Base-by-base conservation (phyloP, 2,888 invertebrate genomes). In the Theretra japonica region DNA sequence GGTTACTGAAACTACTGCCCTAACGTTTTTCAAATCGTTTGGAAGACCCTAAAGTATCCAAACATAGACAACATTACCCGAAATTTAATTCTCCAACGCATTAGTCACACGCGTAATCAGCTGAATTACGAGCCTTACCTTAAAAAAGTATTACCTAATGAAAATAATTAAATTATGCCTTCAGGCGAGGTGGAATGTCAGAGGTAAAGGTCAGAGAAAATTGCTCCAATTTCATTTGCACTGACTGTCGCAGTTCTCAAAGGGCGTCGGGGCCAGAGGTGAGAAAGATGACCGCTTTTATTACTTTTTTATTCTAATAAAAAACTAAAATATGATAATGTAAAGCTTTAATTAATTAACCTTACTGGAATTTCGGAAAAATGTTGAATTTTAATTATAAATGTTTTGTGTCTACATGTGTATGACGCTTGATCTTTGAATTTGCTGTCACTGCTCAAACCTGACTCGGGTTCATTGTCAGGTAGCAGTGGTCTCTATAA, bases 161-260 rank as follows among this genome's bases (percentile, higher is more conserved):
- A 65, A 65, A 48, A 41, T 48, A 65, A 65, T 65, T 23, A 41
- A 65, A 23, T 23, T 65, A 17, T 1, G 11, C 65, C 65, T 23
- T 65, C 23, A 48, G 62, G 62, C 41, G 17, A 48, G 41, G 23
- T 48, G 17, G 17, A 48, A 5, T 48, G 23, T 23, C 23, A 41
- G 48, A 65, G 21, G 4, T 4, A 65, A 23, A 28, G 30, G 30
- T 62, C 33, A 33, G 41, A 48, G 65, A 48, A 65, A 65, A 48
- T 58, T 65, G 62, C 33, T 33, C 21, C 8, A 62, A 33, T 33
- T 65, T 15, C 41, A 65, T 48, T 65, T 7, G n/a, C 23, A 23
- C 48, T 65, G 23, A 23, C 41, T 41, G 41, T 17, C 50, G 19
- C 53, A 53, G 6, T n/a, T 53, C 41, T 15, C 41, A 48, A 17